Evolutionary conservation across 2,113 vertebrate genomes (phyloP).

Genomic region (Pterocles gutturalis): DNA sequence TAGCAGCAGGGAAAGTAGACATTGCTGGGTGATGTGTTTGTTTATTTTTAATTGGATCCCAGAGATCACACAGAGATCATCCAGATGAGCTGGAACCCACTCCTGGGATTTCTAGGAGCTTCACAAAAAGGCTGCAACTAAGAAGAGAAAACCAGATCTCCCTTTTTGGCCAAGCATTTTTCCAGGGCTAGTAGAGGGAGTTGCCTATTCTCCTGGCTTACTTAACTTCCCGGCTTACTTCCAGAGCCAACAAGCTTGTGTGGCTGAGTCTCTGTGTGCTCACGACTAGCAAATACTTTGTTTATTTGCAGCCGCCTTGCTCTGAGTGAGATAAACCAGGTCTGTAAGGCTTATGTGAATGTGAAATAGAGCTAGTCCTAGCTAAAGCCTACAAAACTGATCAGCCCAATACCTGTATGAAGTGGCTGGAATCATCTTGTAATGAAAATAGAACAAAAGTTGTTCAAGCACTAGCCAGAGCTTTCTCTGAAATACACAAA

Average conservation of each 20-base stretch:
- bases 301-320: neutral
- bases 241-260: neutral
- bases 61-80: neutral
- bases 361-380: neutral
- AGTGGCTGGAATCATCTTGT: rapidly evolving
- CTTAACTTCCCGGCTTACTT: neutral
- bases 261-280: neutral
- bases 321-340: neutral
- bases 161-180: neutral
- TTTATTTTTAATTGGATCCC: neutral
- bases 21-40: neutral
- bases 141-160: neutral
- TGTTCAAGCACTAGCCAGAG: neutral
- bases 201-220: neutral
- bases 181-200: neutral
- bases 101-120: neutral
- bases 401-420: neutral
- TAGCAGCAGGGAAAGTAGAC: neutral
- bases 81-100: neutral
- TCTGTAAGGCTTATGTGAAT: neutral
- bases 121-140: neutral
- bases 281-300: neutral
- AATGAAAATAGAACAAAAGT: neutral
- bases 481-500: neutral
- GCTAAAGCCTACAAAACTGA: neutral